Conservation (phyloP, 2,888 invertebrate genomes). For the Leucophora obtusa region DNA sequence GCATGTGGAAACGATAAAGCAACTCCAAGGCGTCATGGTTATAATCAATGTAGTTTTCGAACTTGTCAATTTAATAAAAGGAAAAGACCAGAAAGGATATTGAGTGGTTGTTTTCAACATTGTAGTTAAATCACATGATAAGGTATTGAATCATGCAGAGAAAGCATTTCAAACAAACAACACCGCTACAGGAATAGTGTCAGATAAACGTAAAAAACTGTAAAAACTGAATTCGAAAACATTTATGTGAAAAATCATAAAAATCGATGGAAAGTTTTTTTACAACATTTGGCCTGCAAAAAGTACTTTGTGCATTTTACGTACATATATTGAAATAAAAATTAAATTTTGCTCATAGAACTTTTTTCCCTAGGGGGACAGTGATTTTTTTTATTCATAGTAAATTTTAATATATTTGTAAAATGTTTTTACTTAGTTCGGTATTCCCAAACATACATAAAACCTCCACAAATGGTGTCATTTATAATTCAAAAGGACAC, state of each 20-base stretch:
- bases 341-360: no score
- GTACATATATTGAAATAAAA: no score
- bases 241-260: not conserved
- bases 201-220: no score
- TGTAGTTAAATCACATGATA: not conserved
- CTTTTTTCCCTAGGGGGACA: no score
- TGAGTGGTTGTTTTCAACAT: not conserved
- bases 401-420: not conserved
- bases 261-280: no score
- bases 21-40: not conserved
- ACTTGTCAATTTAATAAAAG: not conserved
- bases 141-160: no score
- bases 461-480: conserved; percentile 25
- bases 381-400: no score
- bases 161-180: no score
- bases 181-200: no score
- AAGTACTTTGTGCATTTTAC: no score
- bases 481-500: conserved; percentile 15
- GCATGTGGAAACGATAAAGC: not conserved
- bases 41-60: not conserved
- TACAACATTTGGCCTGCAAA: no score
- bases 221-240: not conserved
- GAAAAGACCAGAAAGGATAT: not conserved
- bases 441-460: not conserved
- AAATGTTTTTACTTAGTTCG: not conserved